These are phyloP conservation scores for Melieria picta DNA, from an alignment of 2,888 invertebrate species.

Conservation along the genomic window DNA sequence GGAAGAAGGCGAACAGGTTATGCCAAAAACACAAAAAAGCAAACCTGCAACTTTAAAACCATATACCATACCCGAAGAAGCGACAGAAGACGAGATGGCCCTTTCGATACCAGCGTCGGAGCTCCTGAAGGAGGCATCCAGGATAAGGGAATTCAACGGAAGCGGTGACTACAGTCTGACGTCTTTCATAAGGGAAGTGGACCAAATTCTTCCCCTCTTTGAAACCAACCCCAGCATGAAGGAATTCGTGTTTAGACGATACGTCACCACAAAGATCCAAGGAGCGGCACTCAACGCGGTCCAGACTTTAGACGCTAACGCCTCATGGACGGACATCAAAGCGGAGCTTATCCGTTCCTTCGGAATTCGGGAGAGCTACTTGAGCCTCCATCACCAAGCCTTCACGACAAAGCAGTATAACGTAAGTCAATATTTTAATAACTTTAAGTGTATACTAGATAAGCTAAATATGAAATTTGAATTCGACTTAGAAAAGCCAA, in stretches of 20 bases:
- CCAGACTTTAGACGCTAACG: slow-evolving; percentile 18
- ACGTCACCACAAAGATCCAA: slow-evolving; percentile 28
- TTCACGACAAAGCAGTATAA: slow-evolving; percentile 24
- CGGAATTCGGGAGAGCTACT: slow-evolving; percentile 34
- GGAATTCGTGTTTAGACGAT: not conserved
- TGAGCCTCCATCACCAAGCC: slow-evolving; percentile 33
- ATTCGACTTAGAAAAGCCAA: slow-evolving; percentile 33
- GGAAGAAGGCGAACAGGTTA: no score
- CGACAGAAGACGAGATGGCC: no score
- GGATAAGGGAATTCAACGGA: no score
- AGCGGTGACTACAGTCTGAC: no score
- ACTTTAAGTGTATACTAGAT: slow-evolving; percentile 40
- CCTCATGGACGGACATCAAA: slow-evolving; percentile 30
- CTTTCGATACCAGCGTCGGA: no score
- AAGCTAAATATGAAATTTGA: slow-evolving; percentile 38
- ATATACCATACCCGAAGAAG: no score
- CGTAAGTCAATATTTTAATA: slow-evolving; percentile 40
- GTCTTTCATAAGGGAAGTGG: no score
- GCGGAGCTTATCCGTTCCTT: slow-evolving; percentile 35
- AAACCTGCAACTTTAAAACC: no score
- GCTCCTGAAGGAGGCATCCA: no score
- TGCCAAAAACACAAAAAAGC: no score
- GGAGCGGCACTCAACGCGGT: slow-evolving; percentile 15
- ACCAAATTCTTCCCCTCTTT: no score
- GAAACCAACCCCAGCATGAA: no score